A percentile compares a stretch with the other conserved stretches of the same genome.
phyloP scores from a whole-genome alignment of 2,888 invertebrate species.

The Gonocerus acuteangulatus region DNA sequence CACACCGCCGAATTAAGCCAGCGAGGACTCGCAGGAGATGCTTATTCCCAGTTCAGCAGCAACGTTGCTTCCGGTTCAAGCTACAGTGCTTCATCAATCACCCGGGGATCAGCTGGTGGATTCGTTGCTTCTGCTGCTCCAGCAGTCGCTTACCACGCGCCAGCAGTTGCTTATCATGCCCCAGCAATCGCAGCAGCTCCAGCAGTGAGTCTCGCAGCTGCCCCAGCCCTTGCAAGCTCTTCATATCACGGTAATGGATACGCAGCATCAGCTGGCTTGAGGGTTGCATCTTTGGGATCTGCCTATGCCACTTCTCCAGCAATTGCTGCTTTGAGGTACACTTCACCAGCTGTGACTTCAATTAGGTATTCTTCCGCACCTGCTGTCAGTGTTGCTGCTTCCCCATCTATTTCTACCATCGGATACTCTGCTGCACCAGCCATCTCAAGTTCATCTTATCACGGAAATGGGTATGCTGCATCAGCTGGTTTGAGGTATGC shows the following conservation, averaged over 20 bases:
- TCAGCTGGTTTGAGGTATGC: constrained; percentile 25
- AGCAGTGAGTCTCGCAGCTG: constrained; percentile 6
- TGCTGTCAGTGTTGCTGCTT: constrained; percentile 41
- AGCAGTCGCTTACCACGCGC: constrained; percentile 9
- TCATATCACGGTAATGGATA: too few relatives aligned
- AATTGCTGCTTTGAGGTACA: constrained; percentile 5
- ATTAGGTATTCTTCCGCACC: constrained; percentile 6
- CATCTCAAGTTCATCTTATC: constrained; percentile 27
- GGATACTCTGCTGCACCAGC: constrained; percentile 25
- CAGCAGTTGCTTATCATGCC: not conserved
- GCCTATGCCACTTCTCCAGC: constrained; percentile 24
- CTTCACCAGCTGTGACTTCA: not conserved
- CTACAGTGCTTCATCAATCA: constrained; percentile 27
- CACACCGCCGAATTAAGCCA: constrained; percentile 45
- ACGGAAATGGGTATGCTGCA: constrained; percentile 25
- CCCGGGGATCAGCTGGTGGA: constrained; percentile 30
- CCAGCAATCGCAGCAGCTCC: constrained; percentile 9
- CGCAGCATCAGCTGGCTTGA: constrained; percentile 25
- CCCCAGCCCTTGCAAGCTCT: constrained; percentile 9
- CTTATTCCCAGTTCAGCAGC: constrained; percentile 43
- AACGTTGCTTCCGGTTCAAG: constrained; percentile 38
- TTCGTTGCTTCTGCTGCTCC: constrained; percentile 21
- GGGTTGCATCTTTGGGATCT: not conserved
- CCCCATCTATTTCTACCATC: constrained; percentile 38
- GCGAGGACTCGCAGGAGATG: constrained; percentile 41